Percentiles rank a stretch among this genome's conserved stretches.
Conservation (phyloP, 2,888 invertebrate species). For the Fragum whitleyi region DNA sequence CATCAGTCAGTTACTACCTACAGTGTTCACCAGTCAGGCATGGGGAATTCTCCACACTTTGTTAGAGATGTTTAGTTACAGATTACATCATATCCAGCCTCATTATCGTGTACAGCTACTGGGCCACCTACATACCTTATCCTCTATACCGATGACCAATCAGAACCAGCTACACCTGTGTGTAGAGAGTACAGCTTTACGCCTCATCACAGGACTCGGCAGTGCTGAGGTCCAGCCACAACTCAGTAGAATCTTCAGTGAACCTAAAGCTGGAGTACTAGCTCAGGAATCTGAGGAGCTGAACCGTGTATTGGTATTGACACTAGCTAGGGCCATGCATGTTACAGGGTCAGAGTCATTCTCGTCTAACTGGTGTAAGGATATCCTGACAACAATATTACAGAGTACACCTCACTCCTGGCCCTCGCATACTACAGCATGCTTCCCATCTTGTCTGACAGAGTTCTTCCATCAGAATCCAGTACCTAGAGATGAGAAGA, state of each 20-base stretch:
- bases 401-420: conserved; percentile 97
- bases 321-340: conserved; percentile 96
- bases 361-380: conserved; percentile 94
- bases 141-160: conserved; percentile 96
- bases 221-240: conserved; percentile 97
- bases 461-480: conserved; percentile 89
- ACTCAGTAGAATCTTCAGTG: conserved; percentile 95
- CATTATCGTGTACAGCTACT: conserved; percentile 97
- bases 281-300: conserved; percentile 98
- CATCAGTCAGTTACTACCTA: conserved; percentile 96
- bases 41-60: conserved; percentile 98
- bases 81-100: conserved; percentile 98
- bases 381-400: conserved; percentile 94
- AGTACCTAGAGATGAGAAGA: conserved; percentile 91
- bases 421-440: conserved; percentile 96
- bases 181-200: conserved; percentile 94
- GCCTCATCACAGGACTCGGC: conserved; percentile 95
- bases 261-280: conserved; percentile 92
- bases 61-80: conserved; percentile 98
- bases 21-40: conserved; percentile 95
- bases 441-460: conserved; percentile 96
- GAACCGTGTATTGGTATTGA: conserved; percentile 96
- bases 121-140: conserved; percentile 95
- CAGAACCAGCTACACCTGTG: conserved; percentile 97
- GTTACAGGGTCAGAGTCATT: conserved; percentile 91